Conservation (phyloP, 2,113 vertebrate genomes). For the Tragelaphus buxtoni region DNA sequence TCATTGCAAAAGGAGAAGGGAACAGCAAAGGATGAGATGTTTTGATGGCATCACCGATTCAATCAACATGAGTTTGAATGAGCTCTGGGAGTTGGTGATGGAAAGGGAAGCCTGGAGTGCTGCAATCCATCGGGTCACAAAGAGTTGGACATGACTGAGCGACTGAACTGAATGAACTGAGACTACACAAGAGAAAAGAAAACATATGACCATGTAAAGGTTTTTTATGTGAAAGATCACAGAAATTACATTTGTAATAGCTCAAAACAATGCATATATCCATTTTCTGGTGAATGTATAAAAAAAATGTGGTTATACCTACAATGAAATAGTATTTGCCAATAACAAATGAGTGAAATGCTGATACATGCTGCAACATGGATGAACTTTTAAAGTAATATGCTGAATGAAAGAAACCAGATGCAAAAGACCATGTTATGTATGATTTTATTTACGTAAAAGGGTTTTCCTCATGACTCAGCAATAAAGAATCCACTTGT, state of each 20-base stretch:
- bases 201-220: neutral
- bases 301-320: neutral
- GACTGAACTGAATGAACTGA: neutral
- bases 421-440: neutral
- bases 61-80: neutral
- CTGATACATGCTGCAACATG: neutral
- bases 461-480: neutral
- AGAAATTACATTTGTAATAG: neutral
- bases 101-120: neutral
- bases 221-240: neutral
- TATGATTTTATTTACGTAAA: neutral
- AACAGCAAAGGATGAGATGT: neutral
- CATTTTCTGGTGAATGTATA: neutral
- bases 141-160: rapidly evolving
- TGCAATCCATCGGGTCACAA: neutral
- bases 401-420: neutral
- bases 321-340: neutral
- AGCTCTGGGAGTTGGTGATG: neutral
- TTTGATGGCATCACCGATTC: neutral
- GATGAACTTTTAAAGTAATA: neutral
- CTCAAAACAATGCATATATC: neutral
- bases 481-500: neutral
- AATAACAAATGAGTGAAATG: neutral
- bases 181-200: neutral
- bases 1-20: neutral